Conservation (phyloP, 2,888 invertebrate genomes). For the Heliconius hortense region DNA sequence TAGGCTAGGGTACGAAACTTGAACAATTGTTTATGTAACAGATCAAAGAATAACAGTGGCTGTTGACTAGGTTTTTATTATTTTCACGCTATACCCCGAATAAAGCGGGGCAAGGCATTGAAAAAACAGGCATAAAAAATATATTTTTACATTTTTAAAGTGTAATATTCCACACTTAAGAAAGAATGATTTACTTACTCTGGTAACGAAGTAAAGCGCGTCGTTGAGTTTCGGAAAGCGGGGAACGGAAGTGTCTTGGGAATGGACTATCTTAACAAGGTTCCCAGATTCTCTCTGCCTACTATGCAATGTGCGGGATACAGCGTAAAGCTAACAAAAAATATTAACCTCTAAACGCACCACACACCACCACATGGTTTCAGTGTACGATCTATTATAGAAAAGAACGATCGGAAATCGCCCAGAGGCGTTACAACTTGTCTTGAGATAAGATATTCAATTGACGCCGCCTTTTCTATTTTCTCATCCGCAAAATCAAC, state of each 20-base stretch:
- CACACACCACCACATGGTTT: constrained; percentile 23
- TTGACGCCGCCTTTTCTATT: constrained; percentile 45
- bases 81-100: not conserved
- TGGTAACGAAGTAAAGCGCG: too few species aligned
- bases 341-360: too few species aligned
- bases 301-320: not conserved
- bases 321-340: constrained; percentile 14
- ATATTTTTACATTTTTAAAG: too few species aligned
- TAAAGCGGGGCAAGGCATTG: too few species aligned
- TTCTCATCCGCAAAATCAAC: constrained; percentile 32
- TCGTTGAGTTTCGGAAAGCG: too few species aligned
- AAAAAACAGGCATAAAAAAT: too few species aligned
- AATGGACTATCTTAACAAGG: not conserved
- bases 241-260: not conserved
- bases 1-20: not conserved
- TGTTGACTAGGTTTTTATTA: not conserved
- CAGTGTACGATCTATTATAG: constrained; percentile 59
- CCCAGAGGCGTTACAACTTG: constrained; percentile 56
- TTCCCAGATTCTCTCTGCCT: not conserved
- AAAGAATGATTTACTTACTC: too few species aligned
- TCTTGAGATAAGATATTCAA: constrained; percentile 45
- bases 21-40: not conserved
- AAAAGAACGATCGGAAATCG: constrained; percentile 65
- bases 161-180: too few species aligned
- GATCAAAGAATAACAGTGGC: not conserved